These are phyloP conservation scores for Drosophila aldrichi DNA, from an alignment of 2,888 invertebrate species.

Conservation along the genomic window DNA sequence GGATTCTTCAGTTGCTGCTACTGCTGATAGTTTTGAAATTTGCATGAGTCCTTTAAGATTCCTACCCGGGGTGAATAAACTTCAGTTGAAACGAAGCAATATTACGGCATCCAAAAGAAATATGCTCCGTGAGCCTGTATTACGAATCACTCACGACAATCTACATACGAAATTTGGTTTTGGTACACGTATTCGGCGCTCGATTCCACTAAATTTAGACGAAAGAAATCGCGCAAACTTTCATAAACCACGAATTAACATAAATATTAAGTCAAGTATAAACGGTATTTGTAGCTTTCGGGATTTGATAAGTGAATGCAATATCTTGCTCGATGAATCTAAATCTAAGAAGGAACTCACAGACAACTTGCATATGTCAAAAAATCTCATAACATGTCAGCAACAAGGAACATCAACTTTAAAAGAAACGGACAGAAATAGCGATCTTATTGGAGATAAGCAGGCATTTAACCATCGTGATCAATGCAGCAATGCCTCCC, in stretches of 20 bases:
- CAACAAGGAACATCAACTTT: slow-evolving; percentile 18
- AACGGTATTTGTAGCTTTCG: slow-evolving; percentile 73
- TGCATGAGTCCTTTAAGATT: slow-evolving; percentile 32
- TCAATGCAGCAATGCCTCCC: slow-evolving; percentile 1
- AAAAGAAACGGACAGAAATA: slow-evolving; percentile 1
- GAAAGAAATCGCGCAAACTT: slow-evolving; percentile 37
- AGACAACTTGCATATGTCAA: slow-evolving; percentile 41
- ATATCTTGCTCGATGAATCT: slow-evolving; percentile 69
- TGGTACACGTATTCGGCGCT: slow-evolving; percentile 37
- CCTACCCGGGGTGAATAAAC: slow-evolving; percentile 61
- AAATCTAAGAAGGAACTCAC: slow-evolving; percentile 58
- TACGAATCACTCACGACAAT: slow-evolving; percentile 60
- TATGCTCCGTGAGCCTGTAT: slow-evolving; percentile 73
- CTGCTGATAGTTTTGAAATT: slow-evolving; percentile 39
- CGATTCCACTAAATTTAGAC: slow-evolving; percentile 31
- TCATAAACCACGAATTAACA: slow-evolving; percentile 32
- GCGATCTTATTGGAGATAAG: slow-evolving; percentile 6
- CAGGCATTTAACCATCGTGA: slow-evolving; percentile 10
- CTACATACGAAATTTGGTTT: slow-evolving; percentile 41
- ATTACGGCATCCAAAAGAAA: slow-evolving; percentile 39
- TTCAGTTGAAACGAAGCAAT: slow-evolving; percentile 58
- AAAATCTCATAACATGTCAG: slow-evolving; percentile 42
- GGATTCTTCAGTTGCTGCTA: slow-evolving; percentile 5
- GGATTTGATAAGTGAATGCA: slow-evolving; percentile 81
- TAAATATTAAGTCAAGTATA: slow-evolving; percentile 29